phyloP scores from a whole-genome alignment of 2,797 vertebrate genomes.

The Anniella stebbinsi region DNA sequence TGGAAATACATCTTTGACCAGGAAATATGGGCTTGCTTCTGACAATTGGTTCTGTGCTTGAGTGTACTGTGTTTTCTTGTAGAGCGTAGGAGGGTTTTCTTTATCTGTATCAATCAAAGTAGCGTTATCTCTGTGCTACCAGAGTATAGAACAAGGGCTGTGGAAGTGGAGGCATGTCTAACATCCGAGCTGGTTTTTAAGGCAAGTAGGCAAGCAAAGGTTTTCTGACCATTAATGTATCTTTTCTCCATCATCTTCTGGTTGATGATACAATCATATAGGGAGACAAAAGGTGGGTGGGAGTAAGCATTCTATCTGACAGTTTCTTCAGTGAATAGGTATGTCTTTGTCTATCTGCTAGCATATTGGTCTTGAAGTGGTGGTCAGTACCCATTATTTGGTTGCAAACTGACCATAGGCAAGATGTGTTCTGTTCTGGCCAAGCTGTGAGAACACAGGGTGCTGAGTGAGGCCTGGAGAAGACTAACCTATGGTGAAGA shows the following conservation, averaged over 20 bases:
- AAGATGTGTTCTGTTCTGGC: background rate
- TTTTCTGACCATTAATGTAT: conserved; percentile 55
- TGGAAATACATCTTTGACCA: conserved; percentile 70
- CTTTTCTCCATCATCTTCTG: background rate
- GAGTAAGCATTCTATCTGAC: background rate
- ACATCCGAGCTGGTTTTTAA: conserved; percentile 61
- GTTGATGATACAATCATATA: background rate
- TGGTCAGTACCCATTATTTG: background rate
- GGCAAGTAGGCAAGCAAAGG: conserved; percentile 53
- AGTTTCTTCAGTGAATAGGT: background rate
- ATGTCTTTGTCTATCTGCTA: background rate
- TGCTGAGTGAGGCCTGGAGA: background rate
- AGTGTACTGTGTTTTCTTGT: conserved; percentile 61
- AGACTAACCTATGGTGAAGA: background rate
- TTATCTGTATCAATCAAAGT: conserved; percentile 70
- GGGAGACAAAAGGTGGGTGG: background rate
- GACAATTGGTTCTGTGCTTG: conserved; percentile 61
- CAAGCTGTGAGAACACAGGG: background rate
- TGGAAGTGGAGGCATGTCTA: conserved; percentile 54
- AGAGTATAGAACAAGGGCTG: conserved; percentile 54
- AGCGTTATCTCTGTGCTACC: conserved; percentile 16
- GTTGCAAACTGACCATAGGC: background rate
- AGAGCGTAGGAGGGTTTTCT: conserved; percentile 51
- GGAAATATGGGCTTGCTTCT: conserved; percentile 57
- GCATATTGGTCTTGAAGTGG: background rate